These are phyloP conservation scores for Otocyon megalotis DNA, from an alignment of 2,113 vertebrate species.

Conservation along the genomic window DNA sequence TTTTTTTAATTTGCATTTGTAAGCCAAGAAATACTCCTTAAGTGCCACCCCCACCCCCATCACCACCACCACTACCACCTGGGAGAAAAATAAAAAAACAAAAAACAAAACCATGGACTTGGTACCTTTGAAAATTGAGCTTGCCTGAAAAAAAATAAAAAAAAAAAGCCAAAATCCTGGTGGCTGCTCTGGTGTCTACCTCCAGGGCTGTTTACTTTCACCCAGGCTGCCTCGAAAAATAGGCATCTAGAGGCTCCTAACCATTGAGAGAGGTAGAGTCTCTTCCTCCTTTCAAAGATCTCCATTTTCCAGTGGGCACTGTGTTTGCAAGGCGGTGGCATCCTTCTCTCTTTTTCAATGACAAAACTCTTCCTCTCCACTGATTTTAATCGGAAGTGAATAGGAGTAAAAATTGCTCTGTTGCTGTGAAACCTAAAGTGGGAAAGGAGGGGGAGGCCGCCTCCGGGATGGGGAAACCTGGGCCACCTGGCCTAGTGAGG, in stretches of 20 bases:
- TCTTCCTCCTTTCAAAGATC: background rate
- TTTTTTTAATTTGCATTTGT: background rate
- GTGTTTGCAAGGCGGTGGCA: background rate
- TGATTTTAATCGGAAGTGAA: slow-evolving; percentile 12
- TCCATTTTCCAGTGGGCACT: background rate
- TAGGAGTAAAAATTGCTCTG: background rate
- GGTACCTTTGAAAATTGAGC: slow-evolving; percentile 26
- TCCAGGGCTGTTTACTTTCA: background rate
- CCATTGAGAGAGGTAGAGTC: background rate
- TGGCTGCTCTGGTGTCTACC: background rate
- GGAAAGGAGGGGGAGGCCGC: slow-evolving; percentile 58
- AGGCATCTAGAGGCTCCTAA: background rate
- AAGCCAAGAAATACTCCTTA: background rate
- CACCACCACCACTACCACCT: background rate
- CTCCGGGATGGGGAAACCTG: background rate
- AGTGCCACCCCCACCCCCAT: background rate
- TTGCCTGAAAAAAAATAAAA: background rate
- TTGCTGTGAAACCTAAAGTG: slow-evolving; percentile 28
- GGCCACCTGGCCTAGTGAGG: background rate
- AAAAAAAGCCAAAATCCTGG: background rate
- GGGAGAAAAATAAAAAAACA: background rate
- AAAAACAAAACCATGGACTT: background rate
- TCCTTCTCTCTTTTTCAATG: background rate
- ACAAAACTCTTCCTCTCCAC: background rate
- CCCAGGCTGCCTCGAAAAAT: background rate